Conservation (phyloP, 2,888 invertebrate species). For the Ochlodes sylvanus region DNA sequence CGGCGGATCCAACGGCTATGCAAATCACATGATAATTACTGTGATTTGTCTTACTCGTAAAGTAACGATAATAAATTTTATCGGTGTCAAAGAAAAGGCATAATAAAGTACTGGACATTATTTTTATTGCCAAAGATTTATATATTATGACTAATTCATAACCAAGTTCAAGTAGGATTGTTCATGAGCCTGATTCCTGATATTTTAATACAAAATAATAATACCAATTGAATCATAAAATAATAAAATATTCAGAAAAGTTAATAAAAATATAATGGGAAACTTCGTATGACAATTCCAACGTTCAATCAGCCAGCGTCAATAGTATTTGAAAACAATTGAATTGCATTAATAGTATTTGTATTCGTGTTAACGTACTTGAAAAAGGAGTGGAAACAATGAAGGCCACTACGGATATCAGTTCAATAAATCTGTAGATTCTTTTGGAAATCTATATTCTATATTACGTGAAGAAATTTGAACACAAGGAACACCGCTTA, state of each 20-base stretch:
- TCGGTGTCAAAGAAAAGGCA: too few species aligned
- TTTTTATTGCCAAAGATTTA: too few species aligned
- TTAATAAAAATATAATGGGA: constrained; percentile 1
- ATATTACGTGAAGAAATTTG: too few species aligned
- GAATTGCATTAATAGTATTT: constrained; percentile 27
- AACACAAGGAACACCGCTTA: too few species aligned
- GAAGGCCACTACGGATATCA: constrained; percentile 5
- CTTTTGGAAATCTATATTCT: neutral
- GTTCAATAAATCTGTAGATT: constrained; percentile 7
- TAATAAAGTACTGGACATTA: too few species aligned
- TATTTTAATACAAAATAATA: too few species aligned
- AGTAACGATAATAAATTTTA: neutral
- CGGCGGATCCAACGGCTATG: neutral
- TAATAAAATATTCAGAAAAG: neutral
- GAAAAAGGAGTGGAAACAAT: constrained; percentile 27
- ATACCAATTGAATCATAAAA: neutral
- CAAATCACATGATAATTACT: neutral
- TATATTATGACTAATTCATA: too few species aligned
- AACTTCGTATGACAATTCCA: constrained; percentile 15
- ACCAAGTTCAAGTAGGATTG: too few species aligned
- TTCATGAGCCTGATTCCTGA: too few species aligned
- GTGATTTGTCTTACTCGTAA: neutral
- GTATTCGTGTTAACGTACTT: constrained; percentile 24
- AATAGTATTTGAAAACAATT: constrained; percentile 29
- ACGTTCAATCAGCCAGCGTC: constrained; percentile 27